phyloP scores from a whole-genome alignment of 2,113 vertebrate genomes.

The Calonectris borealis region DNA sequence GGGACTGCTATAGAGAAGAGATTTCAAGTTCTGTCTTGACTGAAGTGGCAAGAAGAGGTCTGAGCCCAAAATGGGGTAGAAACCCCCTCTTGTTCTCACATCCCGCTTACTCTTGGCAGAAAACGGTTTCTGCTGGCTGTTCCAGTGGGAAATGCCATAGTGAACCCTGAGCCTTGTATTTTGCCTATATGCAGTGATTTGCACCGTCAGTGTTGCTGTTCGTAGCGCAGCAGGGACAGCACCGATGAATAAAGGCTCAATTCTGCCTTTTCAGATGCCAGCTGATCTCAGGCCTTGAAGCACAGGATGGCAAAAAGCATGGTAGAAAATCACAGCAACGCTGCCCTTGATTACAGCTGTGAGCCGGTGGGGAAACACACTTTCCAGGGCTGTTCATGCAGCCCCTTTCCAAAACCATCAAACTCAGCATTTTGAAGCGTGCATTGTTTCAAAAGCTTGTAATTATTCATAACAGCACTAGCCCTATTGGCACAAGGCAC shows the following conservation, averaged over 20 bases:
- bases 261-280: background rate
- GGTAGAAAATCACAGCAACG: background rate
- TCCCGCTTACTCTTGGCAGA: background rate
- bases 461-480: background rate
- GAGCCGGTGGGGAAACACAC: too few relatives aligned
- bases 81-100: background rate
- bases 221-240: background rate
- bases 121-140: background rate
- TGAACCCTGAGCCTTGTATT: background rate
- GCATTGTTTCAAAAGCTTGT: background rate
- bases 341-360: background rate
- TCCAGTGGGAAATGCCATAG: background rate
- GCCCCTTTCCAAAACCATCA: background rate
- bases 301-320: background rate
- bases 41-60: background rate
- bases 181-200: background rate
- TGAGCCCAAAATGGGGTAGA: background rate
- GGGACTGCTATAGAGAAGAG: background rate
- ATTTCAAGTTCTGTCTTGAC: background rate
- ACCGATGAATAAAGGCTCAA: rapidly evolving
- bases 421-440: background rate
- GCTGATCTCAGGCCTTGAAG: background rate
- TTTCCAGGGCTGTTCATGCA: background rate
- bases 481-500: rapidly evolving
- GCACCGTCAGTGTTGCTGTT: background rate